phyloP scores from a whole-genome alignment of 2,888 invertebrate genomes.

The Meloe dianella region DNA sequence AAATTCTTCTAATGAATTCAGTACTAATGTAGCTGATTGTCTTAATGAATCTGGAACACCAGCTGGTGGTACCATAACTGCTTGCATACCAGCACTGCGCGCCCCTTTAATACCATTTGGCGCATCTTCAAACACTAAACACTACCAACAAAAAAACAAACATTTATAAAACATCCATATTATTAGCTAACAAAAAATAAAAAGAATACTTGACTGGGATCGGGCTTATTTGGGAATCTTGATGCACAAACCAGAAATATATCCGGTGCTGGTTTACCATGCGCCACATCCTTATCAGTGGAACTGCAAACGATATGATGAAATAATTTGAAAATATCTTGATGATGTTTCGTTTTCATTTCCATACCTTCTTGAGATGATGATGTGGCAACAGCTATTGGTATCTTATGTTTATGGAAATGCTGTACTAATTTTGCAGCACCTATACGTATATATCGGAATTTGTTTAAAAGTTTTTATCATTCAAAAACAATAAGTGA shows the following conservation, averaged over 20 bases:
- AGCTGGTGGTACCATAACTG: conserved; percentile 80
- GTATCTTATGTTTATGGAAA: conserved; percentile 66
- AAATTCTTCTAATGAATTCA: conserved; percentile 79
- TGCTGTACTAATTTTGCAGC: conserved; percentile 65
- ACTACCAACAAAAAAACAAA: conserved; percentile 52
- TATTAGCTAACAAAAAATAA: conserved; percentile 14
- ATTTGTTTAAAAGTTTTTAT: neutral
- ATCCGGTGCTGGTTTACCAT: conserved; percentile 76
- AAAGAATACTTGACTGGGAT: conserved; percentile 53
- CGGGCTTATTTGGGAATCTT: conserved; percentile 64
- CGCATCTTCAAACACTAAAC: conserved; percentile 91
- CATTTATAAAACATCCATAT: no score
- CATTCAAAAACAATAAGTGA: neutral
- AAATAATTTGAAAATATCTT: conserved; percentile 62
- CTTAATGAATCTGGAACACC: conserved; percentile 60
- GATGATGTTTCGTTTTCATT: conserved; percentile 63
- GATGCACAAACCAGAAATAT: conserved; percentile 70
- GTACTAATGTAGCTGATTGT: conserved; percentile 70
- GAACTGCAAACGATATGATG: conserved; percentile 68
- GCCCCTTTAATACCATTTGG: conserved; percentile 87
- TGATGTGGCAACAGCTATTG: conserved; percentile 74
- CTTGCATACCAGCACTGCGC: conserved; percentile 82
- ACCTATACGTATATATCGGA: conserved; percentile 17
- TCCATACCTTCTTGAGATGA: conserved; percentile 65
- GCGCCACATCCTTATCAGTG: conserved; percentile 70